These are phyloP conservation scores for Capromys pilorides DNA, from an alignment of 2,797 vertebrate genomes.

Conservation along the genomic window DNA sequence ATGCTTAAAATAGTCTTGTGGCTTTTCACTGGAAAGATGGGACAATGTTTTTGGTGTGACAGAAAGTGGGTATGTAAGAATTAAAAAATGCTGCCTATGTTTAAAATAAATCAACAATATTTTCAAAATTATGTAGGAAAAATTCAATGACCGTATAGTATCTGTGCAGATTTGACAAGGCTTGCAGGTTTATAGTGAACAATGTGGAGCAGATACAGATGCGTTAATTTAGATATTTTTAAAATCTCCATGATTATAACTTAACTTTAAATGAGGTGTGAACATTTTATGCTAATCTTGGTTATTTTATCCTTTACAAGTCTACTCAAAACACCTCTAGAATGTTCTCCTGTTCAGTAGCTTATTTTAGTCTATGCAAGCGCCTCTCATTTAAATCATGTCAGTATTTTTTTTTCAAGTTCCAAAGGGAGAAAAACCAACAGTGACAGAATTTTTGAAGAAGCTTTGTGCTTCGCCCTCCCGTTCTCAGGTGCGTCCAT, in stretches of 20 bases:
- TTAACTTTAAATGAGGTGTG: slow-evolving; percentile 20
- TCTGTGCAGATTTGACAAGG: neutral
- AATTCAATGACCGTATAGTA: neutral
- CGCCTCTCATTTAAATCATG: neutral
- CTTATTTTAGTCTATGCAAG: neutral
- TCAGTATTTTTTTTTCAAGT: slow-evolving; percentile 31
- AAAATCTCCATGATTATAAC: neutral
- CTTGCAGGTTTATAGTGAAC: neutral
- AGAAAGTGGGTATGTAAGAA: slow-evolving; percentile 33
- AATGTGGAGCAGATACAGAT: neutral
- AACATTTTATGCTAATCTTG: slow-evolving; percentile 2
- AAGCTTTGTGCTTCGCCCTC: neutral
- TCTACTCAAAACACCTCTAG: slow-evolving; percentile 22
- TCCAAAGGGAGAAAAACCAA: slow-evolving; percentile 14
- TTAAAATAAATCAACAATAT: slow-evolving; percentile 39
- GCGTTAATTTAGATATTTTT: slow-evolving; percentile 26
- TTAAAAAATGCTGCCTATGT: neutral
- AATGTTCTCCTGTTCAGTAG: neutral
- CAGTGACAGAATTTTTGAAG: neutral
- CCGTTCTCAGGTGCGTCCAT: neutral
- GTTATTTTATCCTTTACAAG: slow-evolving; percentile 22
- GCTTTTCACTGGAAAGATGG: slow-evolving; percentile 64
- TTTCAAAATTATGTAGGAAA: slow-evolving; percentile 47
- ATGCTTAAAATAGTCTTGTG: slow-evolving; percentile 60
- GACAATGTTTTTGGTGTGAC: slow-evolving; percentile 59